phyloP scores from a whole-genome alignment of 2,113 vertebrate species.

The Cyphomyrus plagiostoma region DNA sequence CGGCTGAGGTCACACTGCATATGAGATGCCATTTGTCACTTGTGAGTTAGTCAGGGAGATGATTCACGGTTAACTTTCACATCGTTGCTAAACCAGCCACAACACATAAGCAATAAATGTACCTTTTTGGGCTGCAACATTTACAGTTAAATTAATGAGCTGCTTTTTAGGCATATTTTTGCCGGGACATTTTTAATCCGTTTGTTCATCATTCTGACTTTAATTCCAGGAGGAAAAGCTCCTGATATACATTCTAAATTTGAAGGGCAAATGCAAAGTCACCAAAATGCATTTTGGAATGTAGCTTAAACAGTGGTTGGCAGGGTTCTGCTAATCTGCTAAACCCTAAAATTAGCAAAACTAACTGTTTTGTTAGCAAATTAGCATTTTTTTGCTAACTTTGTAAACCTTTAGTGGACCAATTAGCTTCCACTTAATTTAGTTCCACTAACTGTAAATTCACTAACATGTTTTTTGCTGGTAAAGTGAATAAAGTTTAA shows the following conservation, averaged over 20 bases:
- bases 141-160: not conserved
- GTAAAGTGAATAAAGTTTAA: too few relatives aligned
- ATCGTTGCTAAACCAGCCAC: not conserved
- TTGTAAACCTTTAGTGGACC: not conserved
- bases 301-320: not conserved
- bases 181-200: not conserved
- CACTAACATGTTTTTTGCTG: not conserved
- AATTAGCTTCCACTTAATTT: not conserved
- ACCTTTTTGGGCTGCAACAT: not conserved
- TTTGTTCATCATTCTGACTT: not conserved
- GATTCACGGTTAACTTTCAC: not conserved
- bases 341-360: not conserved
- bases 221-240: not conserved
- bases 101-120: not conserved
- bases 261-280: not conserved
- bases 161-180: not conserved
- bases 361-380: not conserved
- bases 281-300: not conserved
- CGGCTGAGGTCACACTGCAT: not conserved
- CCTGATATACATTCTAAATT: not conserved
- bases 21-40: not conserved
- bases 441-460: not conserved
- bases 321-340: not conserved
- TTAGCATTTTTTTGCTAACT: not conserved
- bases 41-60: not conserved